Base-by-base conservation (phyloP, 2,888 invertebrate species). In the Ferrisia virgata region DNA sequence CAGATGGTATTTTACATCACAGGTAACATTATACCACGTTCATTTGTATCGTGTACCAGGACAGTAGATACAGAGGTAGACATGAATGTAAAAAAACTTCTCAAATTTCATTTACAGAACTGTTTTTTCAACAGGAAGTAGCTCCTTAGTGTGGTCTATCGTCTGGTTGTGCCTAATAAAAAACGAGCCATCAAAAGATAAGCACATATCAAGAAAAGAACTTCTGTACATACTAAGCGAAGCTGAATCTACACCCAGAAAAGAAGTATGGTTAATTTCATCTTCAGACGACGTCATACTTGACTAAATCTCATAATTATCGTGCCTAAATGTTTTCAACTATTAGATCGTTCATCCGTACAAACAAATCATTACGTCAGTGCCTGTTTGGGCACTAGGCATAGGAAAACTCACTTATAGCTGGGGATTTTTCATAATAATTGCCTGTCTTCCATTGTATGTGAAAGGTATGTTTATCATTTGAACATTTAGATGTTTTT, bases 11-110 rank as follows among this genome's bases (percentile, higher is more conserved):
- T 72, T 31, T 82, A 76, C 28, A 18, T 94, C 0, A 94, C 94
- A 85, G 94, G 93, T 90, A 86, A n/a, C n/a, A n/a, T n/a, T 89
- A 89, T 39, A 8, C 11, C 39, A 39, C 5, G 39, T 39, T 39
- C 6, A 39, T 39, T 39, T 39, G n/a, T n/a, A n/a, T n/a, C 39
- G 39, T 39, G 11, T 8, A 8, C 39, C 15, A 13, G 43, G 18
- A 53, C n/a, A n/a, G n/a, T n/a, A n/a, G n/a, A n/a, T n/a, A n/a
- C n/a, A n/a, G n/a, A n/a, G n/a, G n/a, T n/a, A n/a, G n/a, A n/a
- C n/a, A n/a, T n/a, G n/a, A n/a, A n/a, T n/a, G n/a, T n/a, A n/a
- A n/a, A n/a, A n/a, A n/a, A n/a, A n/a, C n/a, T n/a, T n/a, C n/a
- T n/a, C n/a, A n/a, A n/a, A n/a, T n/a, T n/a, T n/a, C n/a, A n/a